These are phyloP conservation scores for Helostoma temminkii DNA, from an alignment of 2,797 vertebrate genomes.

Conservation along the genomic window DNA sequence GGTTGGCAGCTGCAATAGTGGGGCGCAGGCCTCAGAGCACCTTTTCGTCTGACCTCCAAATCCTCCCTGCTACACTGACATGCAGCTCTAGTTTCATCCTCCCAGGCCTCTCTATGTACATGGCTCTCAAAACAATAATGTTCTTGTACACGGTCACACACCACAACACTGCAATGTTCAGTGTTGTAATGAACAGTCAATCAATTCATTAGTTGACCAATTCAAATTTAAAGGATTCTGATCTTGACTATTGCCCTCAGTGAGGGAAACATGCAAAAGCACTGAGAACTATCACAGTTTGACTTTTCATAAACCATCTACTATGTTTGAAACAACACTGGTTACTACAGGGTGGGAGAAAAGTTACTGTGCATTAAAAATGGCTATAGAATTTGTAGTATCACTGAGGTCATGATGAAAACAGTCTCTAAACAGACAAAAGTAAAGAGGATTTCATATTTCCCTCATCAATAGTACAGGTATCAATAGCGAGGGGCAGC, in stretches of 20 bases:
- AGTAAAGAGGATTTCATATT: no score
- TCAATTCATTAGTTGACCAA: constrained; percentile 19
- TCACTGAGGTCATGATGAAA: no score
- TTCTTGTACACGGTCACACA: constrained; percentile 66
- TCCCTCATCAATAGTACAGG: no score
- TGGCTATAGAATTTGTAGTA: no score
- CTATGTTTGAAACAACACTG: no score
- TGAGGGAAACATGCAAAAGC: not conserved
- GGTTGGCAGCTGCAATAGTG: constrained; percentile 72
- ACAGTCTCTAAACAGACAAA: no score
- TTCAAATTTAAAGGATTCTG: constrained; percentile 14
- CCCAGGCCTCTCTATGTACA: constrained; percentile 69
- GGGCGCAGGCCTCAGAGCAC: constrained; percentile 68
- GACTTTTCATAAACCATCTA: no score
- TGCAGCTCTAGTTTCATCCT: constrained; percentile 76
- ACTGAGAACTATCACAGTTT: not conserved
- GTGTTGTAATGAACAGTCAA: constrained; percentile 30
- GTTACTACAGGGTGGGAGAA: no score
- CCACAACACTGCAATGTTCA: constrained; percentile 49
- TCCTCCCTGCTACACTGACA: constrained; percentile 66
- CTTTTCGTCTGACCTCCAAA: constrained; percentile 82
- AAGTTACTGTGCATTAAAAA: no score
- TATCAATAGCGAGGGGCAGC: no score
- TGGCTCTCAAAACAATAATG: constrained; percentile 62
- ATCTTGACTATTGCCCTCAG: not conserved